phyloP scores from a whole-genome alignment of 2,797 vertebrate genomes.

The Valencia hispanica region DNA sequence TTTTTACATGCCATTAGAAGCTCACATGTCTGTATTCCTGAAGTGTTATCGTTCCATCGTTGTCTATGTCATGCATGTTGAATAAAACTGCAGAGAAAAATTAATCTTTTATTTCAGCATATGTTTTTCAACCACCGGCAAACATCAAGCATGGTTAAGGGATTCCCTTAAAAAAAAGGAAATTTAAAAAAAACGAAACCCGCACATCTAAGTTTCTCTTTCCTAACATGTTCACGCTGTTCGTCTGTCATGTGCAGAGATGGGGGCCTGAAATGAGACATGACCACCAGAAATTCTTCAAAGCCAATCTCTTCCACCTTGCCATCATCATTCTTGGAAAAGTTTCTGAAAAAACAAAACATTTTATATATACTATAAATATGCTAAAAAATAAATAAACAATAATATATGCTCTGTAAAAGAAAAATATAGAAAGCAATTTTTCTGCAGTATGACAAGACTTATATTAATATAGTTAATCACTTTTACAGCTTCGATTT shows the following conservation, averaged over 20 bases:
- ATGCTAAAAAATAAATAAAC: not conserved
- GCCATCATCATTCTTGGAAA: conserved; percentile 75
- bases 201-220: conserved; percentile 92
- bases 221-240: conserved; percentile 83
- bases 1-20: conserved; percentile 3
- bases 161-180: not conserved
- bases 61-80: conserved; percentile 97
- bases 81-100: conserved; percentile 87
- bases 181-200: conserved; percentile 21
- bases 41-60: conserved; percentile 92
- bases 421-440: not conserved
- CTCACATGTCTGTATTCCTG: conserved; percentile 95
- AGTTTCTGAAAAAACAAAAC: conserved; percentile 79
- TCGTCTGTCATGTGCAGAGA: conserved; percentile 83
- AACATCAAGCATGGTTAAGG: not conserved
- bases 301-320: conserved; percentile 88
- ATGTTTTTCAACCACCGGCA: not conserved
- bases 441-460: not conserved
- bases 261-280: conserved; percentile 94
- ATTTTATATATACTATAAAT: not conserved
- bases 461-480: not conserved
- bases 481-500: not conserved
- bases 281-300: conserved; percentile 92
- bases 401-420: not conserved
- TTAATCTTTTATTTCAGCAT: not conserved